These are phyloP conservation scores for Cenopis cana DNA, from an alignment of 2,888 invertebrate genomes.

Conservation along the genomic window DNA sequence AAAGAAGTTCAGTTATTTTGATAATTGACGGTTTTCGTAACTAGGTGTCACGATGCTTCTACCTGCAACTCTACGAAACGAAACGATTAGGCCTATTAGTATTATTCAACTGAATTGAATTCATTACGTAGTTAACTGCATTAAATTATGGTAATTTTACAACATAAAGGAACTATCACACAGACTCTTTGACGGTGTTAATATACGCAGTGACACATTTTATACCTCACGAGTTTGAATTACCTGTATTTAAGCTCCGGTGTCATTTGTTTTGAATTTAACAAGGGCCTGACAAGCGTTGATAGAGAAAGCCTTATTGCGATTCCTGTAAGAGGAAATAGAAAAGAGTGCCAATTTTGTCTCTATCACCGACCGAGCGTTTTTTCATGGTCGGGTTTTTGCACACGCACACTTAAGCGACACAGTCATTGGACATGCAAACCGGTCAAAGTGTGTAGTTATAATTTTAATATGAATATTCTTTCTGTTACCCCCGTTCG, in stretches of 20 bases:
- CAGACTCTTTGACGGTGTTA: neutral
- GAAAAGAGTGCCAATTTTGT: too few species aligned
- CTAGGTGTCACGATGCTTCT: slow-evolving; percentile 65
- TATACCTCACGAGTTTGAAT: neutral
- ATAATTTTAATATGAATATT: too few species aligned
- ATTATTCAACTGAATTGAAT: neutral
- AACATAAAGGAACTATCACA: neutral
- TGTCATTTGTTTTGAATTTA: too few species aligned
- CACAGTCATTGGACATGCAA: too few species aligned
- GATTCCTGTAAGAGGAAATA: too few species aligned
- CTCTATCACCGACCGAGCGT: too few species aligned
- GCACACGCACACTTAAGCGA: too few species aligned
- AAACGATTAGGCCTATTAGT: neutral
- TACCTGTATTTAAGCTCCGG: neutral
- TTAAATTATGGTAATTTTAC: neutral
- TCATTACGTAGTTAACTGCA: neutral
- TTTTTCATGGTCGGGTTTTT: too few species aligned
- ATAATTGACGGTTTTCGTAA: slow-evolving; percentile 66
- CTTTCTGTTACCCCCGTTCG: too few species aligned
- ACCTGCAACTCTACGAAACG: slow-evolving; percentile 43
- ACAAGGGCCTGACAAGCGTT: too few species aligned
- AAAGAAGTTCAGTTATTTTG: slow-evolving; percentile 56
- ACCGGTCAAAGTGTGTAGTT: too few species aligned
- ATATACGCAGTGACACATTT: neutral
- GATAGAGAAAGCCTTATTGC: too few species aligned